Conservation (phyloP, 2,113 vertebrate species). For the Probosciger aterrimus region DNA sequence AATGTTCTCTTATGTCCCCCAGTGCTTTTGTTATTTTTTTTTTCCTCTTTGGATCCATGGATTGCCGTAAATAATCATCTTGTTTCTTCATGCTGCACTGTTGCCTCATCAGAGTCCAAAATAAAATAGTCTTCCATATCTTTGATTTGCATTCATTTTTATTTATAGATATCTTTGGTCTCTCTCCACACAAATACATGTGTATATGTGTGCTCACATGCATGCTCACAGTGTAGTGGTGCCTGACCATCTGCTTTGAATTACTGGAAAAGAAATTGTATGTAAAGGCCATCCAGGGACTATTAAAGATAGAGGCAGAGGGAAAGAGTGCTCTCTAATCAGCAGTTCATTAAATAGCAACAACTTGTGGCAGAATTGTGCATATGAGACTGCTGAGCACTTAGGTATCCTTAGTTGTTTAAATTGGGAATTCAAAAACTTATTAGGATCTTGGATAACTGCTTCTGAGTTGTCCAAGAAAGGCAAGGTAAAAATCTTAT, state of each 20-base stretch:
- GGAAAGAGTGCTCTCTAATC: conserved; percentile 4
- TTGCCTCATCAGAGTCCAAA: not conserved
- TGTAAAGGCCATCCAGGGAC: conserved; percentile 1
- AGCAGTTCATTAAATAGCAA: conserved; percentile 58
- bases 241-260: conserved; percentile 14
- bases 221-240: not conserved
- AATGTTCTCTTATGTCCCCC: not conserved
- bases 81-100: not conserved
- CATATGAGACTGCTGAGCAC: not conserved
- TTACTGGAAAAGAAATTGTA: not conserved
- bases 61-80: not conserved
- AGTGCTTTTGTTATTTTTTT: not conserved
- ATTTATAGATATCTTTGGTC: not conserved
- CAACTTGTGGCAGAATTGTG: conserved; percentile 15
- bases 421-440: conserved; percentile 6
- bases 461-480: not conserved
- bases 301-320: not conserved
- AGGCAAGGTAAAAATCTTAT: not conserved
- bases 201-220: not conserved
- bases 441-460: not conserved
- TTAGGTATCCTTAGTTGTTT: conserved; percentile 22
- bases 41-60: not conserved
- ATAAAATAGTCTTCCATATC: not conserved
- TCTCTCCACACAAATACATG: not conserved
- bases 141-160: not conserved